phyloP scores from a whole-genome alignment of 2,113 vertebrate species.

The Rhodinocichla rosea region DNA sequence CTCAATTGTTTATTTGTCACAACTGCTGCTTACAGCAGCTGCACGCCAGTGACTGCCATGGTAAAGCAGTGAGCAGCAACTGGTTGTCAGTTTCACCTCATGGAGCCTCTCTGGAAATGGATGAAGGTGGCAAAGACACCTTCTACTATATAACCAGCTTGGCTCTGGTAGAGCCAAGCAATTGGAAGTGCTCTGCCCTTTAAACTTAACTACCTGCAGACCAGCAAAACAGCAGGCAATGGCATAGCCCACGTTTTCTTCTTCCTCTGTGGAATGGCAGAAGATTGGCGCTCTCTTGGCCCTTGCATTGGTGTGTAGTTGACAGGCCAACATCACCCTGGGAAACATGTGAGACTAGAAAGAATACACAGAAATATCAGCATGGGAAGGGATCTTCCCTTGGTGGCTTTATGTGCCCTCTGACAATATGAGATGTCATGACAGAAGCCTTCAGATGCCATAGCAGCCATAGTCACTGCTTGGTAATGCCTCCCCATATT shows the following conservation, averaged over 20 bases:
- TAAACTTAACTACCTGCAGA: not conserved
- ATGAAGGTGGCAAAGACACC: not conserved
- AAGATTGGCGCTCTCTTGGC: rapidly evolving
- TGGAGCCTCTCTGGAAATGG: not conserved
- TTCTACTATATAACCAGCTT: not conserved
- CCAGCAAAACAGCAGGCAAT: not conserved
- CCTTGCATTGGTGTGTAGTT: rapidly evolving
- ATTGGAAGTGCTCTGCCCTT: not conserved
- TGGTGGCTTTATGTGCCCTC: not conserved
- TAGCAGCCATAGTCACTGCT: not conserved
- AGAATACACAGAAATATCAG: not conserved
- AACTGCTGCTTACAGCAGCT: not conserved
- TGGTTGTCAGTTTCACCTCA: not conserved
- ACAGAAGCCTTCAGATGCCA: not conserved
- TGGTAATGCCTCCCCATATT: rapidly evolving
- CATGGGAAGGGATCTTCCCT: not conserved
- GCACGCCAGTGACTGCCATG: rapidly evolving
- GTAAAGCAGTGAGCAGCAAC: not conserved
- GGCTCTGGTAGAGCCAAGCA: not conserved
- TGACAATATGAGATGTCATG: not conserved
- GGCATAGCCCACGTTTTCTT: not conserved
- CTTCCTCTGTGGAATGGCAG: not conserved
- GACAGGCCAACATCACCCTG: not conserved
- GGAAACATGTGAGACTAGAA: rapidly evolving
- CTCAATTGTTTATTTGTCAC: not conserved